A percentile compares a stretch with the other conserved stretches of the same genome.
These are phyloP conservation scores for Burhinus bistriatus DNA, from an alignment of 2,113 vertebrate genomes.

Conservation along the genomic window DNA sequence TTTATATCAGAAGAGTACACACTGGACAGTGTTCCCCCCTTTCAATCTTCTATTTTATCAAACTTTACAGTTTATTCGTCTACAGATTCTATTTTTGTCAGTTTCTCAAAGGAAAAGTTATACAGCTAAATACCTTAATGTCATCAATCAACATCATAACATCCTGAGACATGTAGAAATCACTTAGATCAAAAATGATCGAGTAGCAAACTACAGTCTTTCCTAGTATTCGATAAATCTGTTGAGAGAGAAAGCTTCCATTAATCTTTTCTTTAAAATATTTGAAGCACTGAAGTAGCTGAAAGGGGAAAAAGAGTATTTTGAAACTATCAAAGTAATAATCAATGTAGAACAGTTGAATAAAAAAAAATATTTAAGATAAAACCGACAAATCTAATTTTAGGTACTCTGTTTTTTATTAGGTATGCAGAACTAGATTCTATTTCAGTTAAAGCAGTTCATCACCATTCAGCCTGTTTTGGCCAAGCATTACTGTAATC, in stretches of 20 bases:
- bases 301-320: background rate
- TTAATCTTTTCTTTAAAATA: background rate
- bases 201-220: slow-evolving; percentile 98
- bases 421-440: background rate
- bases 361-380: background rate
- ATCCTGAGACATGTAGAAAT: slow-evolving; percentile 99
- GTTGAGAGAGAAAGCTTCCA: background rate
- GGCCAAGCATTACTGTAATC: background rate
- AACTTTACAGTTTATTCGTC: background rate
- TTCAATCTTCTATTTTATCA: background rate
- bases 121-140: slow-evolving; percentile 86
- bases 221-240: slow-evolving; percentile 97
- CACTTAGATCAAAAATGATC: slow-evolving; percentile 97
- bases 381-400: background rate
- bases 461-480: background rate
- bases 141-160: slow-evolving; percentile 98
- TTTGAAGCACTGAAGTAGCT: background rate
- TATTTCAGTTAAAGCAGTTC: background rate
- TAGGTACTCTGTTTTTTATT: background rate
- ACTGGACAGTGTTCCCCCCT: background rate
- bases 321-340: background rate
- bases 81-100: background rate
- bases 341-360: background rate
- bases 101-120: background rate
- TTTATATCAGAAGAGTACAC: background rate